Percentiles rank a stretch among this genome's conserved stretches.
Evolutionary conservation across 2,888 invertebrate species (phyloP).

Genomic region (Nephrocerus scutellatus): DNA sequence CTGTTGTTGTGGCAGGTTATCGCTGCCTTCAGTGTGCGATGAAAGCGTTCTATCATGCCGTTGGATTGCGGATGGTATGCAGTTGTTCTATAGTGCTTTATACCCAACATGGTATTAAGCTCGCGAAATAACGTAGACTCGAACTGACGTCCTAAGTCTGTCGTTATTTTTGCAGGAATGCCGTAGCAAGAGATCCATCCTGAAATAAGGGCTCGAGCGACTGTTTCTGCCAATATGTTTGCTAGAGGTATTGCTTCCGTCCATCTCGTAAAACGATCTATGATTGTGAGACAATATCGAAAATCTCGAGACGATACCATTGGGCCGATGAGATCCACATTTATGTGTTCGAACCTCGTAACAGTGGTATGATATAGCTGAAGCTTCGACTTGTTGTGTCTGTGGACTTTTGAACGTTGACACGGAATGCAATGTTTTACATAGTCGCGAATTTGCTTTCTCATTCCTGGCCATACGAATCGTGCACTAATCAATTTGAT

Average conservation of each 20-base stretch:
- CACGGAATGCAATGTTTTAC: constrained; percentile 1
- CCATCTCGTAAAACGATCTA: constrained; percentile 23
- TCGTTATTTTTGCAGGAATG: constrained; percentile 1
- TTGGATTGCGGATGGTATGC: constrained; percentile 38
- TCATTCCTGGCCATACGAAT: neutral
- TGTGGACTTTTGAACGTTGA: no score
- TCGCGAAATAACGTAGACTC: constrained; percentile 2
- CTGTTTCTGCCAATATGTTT: constrained; percentile 24
- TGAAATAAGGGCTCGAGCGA: constrained; percentile 20
- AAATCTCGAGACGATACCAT: constrained; percentile 19
- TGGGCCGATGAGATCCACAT: constrained; percentile 6
- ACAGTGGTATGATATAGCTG: no score
- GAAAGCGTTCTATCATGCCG: constrained; percentile 5
- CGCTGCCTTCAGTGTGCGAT: constrained; percentile 5
- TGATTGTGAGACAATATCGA: constrained; percentile 31
- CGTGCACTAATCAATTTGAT: no score
- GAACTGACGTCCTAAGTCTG: neutral
- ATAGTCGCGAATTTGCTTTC: neutral
- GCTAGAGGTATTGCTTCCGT: constrained; percentile 25
- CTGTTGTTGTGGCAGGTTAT: constrained; percentile 1
- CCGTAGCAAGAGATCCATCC: constrained; percentile 7
- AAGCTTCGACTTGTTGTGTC: no score
- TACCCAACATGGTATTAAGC: neutral
- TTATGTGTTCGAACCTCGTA: no score
- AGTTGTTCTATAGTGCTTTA: constrained; percentile 28